Evolutionary conservation across 2,888 invertebrate species (phyloP).

Genomic region (Alitta virens): DNA sequence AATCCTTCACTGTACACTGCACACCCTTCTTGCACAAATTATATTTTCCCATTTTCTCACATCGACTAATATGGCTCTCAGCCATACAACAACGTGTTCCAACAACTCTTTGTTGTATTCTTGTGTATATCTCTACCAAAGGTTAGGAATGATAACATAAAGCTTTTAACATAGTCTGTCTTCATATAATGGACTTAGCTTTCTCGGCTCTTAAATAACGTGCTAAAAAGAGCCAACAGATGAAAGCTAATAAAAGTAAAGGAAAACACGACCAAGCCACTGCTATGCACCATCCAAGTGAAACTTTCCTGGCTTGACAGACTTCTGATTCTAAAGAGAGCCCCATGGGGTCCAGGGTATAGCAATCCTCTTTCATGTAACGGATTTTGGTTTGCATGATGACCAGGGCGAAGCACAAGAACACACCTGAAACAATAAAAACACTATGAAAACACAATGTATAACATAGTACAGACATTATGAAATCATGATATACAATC

Average conservation of each 20-base stretch:
- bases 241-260: constrained; percentile 76
- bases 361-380: constrained; percentile 35
- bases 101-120: too few relatives aligned
- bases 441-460: neutral
- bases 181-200: constrained; percentile 43
- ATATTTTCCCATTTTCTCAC: too few relatives aligned
- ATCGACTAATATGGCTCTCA: too few relatives aligned
- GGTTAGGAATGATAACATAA: too few relatives aligned
- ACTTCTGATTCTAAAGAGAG: neutral
- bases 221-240: constrained; percentile 83
- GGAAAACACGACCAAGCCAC: constrained; percentile 75
- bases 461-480: neutral
- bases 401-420: constrained; percentile 85
- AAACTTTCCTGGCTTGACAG: constrained; percentile 45
- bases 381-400: constrained; percentile 86
- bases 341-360: constrained; percentile 2
- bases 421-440: constrained; percentile 69
- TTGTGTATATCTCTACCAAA: too few relatives aligned
- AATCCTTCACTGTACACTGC: too few relatives aligned
- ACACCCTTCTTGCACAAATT: too few relatives aligned
- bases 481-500: too few relatives aligned
- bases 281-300: constrained; percentile 50
- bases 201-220: constrained; percentile 74
- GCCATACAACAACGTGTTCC: too few relatives aligned
- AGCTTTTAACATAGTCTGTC: too few relatives aligned